Evolutionary conservation across 2,113 vertebrate species (phyloP).

Genomic region (Pithys albifrons): DNA sequence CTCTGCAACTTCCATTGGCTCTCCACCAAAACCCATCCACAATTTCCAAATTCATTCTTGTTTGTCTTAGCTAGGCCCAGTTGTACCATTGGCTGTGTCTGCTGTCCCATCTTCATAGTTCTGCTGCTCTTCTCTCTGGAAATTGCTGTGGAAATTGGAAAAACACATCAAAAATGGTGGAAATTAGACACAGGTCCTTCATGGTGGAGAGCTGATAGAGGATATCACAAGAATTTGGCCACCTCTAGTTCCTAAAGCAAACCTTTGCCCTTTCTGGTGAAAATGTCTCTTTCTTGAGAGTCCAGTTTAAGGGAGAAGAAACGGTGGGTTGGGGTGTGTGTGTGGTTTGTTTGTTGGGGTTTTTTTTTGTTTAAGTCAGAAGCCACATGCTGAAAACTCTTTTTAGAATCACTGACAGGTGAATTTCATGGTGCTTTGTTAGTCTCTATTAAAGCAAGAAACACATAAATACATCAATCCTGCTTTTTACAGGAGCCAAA

Average conservation of each 20-base stretch:
- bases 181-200: neutral
- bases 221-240: neutral
- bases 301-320: neutral
- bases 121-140: neutral
- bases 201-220: neutral
- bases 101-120: rapidly evolving
- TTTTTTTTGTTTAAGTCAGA: neutral
- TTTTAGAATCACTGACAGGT: neutral
- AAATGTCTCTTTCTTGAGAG: neutral
- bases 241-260: neutral
- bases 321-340: no score
- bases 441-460: neutral
- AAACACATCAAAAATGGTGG: neutral
- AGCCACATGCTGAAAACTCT: neutral
- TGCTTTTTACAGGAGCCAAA: neutral
- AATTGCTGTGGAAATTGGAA: neutral
- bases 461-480: neutral
- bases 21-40: neutral
- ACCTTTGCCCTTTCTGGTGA: neutral
- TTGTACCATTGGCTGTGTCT: rapidly evolving
- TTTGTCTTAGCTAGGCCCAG: neutral
- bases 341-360: neutral
- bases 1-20: neutral
- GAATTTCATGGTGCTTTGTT: neutral
- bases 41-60: rapidly evolving